A percentile compares a stretch with the other conserved stretches of the same genome.
Conservation (phyloP, 2,888 invertebrate genomes). For the Vesta saturnalis region DNA sequence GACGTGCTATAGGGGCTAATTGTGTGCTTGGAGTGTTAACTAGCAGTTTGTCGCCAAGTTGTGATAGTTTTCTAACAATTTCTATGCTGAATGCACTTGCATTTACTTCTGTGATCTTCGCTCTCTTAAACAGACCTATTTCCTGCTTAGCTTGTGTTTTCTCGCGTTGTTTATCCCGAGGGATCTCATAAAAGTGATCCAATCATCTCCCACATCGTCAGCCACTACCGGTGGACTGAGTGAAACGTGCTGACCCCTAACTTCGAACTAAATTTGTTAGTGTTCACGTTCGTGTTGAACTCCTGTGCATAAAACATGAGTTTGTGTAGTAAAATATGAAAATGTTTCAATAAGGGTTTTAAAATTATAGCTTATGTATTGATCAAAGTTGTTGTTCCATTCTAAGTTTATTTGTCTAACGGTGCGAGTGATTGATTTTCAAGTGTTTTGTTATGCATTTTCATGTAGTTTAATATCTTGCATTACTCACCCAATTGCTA, state of each 20-base stretch:
- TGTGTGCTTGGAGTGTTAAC: slow-evolving; percentile 25
- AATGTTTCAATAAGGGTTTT: slow-evolving; percentile 31
- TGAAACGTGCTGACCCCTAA: slow-evolving; percentile 49
- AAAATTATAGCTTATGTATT: slow-evolving; percentile 27
- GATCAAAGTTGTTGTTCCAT: slow-evolving; percentile 12
- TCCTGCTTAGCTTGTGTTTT: slow-evolving; percentile 52
- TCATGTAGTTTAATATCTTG: too few species aligned
- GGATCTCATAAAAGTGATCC: slow-evolving; percentile 66
- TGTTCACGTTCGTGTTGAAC: slow-evolving; percentile 47
- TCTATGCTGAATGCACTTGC: slow-evolving; percentile 51
- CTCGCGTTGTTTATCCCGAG: slow-evolving; percentile 62
- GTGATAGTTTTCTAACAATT: slow-evolving; percentile 38
- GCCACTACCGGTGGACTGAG: slow-evolving; percentile 46
- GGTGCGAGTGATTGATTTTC: background rate
- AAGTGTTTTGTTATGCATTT: background rate
- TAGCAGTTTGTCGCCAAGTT: slow-evolving; percentile 27
- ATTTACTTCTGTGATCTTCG: slow-evolving; percentile 40
- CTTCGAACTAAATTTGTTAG: slow-evolving; percentile 53
- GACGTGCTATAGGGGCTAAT: slow-evolving; percentile 32
- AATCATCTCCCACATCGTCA: slow-evolving; percentile 63
- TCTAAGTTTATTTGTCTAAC: background rate
- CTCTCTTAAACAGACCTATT: slow-evolving; percentile 38
- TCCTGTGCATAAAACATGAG: slow-evolving; percentile 45
- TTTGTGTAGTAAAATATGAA: slow-evolving; percentile 28
- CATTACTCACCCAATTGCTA: too few species aligned